Percentiles rank a stretch among this genome's conserved stretches.
These are phyloP conservation scores for Kryptopterus vitreolus DNA, from an alignment of 2,797 vertebrate species.

Conservation along the genomic window DNA sequence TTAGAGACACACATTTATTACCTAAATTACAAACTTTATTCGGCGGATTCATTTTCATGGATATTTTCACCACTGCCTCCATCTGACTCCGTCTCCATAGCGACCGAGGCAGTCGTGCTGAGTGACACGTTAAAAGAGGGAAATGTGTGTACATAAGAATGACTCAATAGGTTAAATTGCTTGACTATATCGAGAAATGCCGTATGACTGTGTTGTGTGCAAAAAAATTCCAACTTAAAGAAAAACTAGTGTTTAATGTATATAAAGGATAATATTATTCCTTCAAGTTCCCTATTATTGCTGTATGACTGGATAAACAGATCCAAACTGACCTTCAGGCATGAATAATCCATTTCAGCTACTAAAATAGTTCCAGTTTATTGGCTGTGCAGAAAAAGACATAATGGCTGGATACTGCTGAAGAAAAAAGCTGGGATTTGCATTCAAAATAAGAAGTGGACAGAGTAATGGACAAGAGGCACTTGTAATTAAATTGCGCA, in stretches of 20 bases:
- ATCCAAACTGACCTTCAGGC: slow-evolving; percentile 15
- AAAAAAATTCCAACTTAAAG: background rate
- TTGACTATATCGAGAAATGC: too few species aligned
- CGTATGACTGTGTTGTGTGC: too few species aligned
- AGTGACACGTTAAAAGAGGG: too few species aligned
- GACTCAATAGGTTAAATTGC: too few species aligned
- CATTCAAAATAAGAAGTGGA: background rate
- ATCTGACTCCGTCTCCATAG: too few species aligned
- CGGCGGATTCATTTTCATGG: too few species aligned
- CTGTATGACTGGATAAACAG: background rate
- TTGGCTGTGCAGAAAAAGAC: background rate
- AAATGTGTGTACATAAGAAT: too few species aligned
- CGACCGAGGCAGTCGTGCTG: too few species aligned
- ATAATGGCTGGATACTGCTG: background rate
- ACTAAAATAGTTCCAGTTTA: background rate
- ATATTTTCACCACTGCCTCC: too few species aligned
- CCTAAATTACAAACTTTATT: too few species aligned
- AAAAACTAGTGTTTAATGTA: background rate
- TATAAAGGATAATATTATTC: background rate
- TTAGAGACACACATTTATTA: too few species aligned
- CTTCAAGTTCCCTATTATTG: background rate
- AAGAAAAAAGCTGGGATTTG: background rate
- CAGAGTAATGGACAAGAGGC: background rate
- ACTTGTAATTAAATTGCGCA: background rate
- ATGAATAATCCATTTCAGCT: slow-evolving; percentile 3